phyloP scores from a whole-genome alignment of 2,797 vertebrate genomes.

The Pampus argenteus region DNA sequence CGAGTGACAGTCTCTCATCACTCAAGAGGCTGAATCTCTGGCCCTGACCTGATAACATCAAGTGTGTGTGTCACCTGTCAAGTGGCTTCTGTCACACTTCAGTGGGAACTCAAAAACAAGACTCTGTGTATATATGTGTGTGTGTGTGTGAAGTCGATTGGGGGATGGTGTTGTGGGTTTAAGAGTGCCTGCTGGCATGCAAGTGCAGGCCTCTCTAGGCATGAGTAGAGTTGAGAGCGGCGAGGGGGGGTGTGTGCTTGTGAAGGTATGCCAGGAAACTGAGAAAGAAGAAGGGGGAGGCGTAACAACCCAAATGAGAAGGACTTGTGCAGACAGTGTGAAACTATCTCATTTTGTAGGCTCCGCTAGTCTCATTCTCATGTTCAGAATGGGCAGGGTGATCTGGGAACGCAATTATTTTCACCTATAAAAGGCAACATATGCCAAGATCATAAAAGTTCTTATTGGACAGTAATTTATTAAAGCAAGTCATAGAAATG shows the following conservation, averaged over 20 bases:
- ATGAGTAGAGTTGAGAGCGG: constrained; percentile 77
- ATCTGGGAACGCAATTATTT: constrained; percentile 97
- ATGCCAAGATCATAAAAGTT: constrained; percentile 98
- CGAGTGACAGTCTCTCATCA: constrained; percentile 93
- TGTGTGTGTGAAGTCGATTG: constrained; percentile 47
- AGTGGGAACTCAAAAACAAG: constrained; percentile 93
- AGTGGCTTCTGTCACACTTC: constrained; percentile 97
- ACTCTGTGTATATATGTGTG: constrained; percentile 35
- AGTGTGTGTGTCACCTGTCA: constrained; percentile 94
- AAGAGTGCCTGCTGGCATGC: constrained; percentile 79
- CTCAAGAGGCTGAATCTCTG: constrained; percentile 88
- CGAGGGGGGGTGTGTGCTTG: constrained; percentile 50
- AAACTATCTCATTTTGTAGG: constrained; percentile 92
- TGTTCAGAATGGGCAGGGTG: constrained; percentile 91
- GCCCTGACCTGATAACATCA: constrained; percentile 93
- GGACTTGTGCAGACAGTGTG: constrained; percentile 96
- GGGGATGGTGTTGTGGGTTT: constrained; percentile 73
- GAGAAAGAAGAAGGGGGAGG: constrained; percentile 85
- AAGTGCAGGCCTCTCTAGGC: constrained; percentile 76
- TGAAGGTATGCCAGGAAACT: constrained; percentile 83
- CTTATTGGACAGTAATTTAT: constrained; percentile 93
- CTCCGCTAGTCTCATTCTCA: constrained; percentile 90
- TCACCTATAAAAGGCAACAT: constrained; percentile 98
- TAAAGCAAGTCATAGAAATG: constrained; percentile 87
- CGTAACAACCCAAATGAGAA: constrained; percentile 88